Evolutionary conservation across 2,888 invertebrate genomes (phyloP), one percentile per base, ranked within the genome.

Genomic region (Globia sparganii): DNA sequence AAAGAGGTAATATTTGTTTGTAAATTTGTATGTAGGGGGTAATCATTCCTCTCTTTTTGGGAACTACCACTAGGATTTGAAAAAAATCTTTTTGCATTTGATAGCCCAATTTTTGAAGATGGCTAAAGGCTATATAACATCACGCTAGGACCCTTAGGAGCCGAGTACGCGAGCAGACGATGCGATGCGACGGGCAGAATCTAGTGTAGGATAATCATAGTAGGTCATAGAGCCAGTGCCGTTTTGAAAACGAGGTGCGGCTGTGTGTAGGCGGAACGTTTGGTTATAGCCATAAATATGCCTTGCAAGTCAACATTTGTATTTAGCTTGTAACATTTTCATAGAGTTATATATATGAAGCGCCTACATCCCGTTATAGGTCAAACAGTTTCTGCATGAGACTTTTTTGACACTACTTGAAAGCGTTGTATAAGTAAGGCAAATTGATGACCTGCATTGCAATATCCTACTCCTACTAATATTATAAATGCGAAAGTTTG

Each of bases 211-310:
- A 70, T 64, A 80, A 9, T 67, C 73, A 72, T 81, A 87, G 86
- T 81, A 87, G 86, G 78, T 87, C 80, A 78, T 75, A 71, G 65
- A 76, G 28, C n/a, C 13, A 61, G 70, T 79, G 72, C 58, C 67
- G 77, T 86, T 81, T 81, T 53, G 69, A 74, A 74, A 72, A 72
- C 37, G n/a, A 77, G 85, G 85, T 74, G 84, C 43, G 64, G 72
- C 34, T 13, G 0, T n/a, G 31, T 18, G 86, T 86, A 40, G 84
- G 86, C 65, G 86, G 31, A 59, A 28, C 65, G 34, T 70, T 71
- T 59, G 40, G 74, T 49, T 81, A 34, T 64, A 49, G 28, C 21
- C 56, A 83, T 83, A 85, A 78, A 85, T 77, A 83, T 34, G 58
- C 78, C 83, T 85, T 83, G 4, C 75, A 66, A 2, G 70, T 46